Conservation (phyloP, 2,797 vertebrate species). For the Lophius americanus region DNA sequence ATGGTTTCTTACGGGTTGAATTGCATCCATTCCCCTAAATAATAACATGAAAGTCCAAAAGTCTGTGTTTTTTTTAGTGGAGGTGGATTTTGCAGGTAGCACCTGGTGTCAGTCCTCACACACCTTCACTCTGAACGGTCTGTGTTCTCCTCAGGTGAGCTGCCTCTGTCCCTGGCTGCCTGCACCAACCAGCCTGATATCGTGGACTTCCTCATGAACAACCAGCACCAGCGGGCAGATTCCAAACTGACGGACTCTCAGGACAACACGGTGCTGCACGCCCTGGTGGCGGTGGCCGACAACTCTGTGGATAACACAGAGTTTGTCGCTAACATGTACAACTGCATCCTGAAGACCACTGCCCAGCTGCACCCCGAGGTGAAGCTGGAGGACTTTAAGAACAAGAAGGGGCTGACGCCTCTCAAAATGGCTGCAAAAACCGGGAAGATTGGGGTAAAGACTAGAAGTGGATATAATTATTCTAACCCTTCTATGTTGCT, state of each 20-base stretch:
- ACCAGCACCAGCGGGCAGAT: slow-evolving; percentile 80
- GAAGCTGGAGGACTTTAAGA: slow-evolving; percentile 88
- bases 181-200: slow-evolving; percentile 94
- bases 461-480: not conserved
- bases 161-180: slow-evolving; percentile 92
- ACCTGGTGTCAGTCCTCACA: not conserved
- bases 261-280: slow-evolving; percentile 93
- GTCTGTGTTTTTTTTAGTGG: too few species aligned
- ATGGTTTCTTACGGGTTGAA: too few species aligned
- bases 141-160: slow-evolving; percentile 83
- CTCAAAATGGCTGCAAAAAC: slow-evolving; percentile 91
- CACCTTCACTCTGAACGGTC: not conserved
- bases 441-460: slow-evolving; percentile 90
- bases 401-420: slow-evolving; percentile 86
- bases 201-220: slow-evolving; percentile 90
- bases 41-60: too few species aligned
- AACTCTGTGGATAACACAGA: slow-evolving; percentile 89
- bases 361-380: slow-evolving; percentile 72
- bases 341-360: slow-evolving; percentile 85
- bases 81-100: too few species aligned
- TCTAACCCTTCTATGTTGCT: not conserved
- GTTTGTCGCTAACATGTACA: slow-evolving; percentile 92
- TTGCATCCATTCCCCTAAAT: too few species aligned
- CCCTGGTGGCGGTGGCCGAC: slow-evolving; percentile 90
- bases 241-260: slow-evolving; percentile 83